Percentiles rank a stretch among this genome's conserved stretches.
Evolutionary conservation across 2,888 invertebrate genomes (phyloP).

Genomic region (Acleris sparsana): DNA sequence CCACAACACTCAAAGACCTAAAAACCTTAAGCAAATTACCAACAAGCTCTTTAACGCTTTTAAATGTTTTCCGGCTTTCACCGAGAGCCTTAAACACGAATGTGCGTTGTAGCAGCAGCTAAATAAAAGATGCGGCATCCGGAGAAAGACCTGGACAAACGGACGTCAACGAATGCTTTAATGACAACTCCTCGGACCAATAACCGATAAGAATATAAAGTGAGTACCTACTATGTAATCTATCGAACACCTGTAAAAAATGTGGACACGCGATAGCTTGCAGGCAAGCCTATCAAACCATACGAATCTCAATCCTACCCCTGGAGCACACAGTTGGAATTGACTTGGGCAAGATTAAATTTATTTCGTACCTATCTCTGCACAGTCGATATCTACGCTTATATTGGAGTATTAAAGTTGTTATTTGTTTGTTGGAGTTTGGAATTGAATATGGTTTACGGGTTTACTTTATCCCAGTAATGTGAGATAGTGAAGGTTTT

Average conservation of each 20-base stretch:
- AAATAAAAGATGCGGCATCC: too few relatives aligned
- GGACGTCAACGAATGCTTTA: conserved; percentile 2
- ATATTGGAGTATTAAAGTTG: neutral
- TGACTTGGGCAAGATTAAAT: neutral
- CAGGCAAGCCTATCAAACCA: neutral
- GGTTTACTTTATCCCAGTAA: conserved; percentile 31
- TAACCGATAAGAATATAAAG: conserved; percentile 35
- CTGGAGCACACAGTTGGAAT: neutral
- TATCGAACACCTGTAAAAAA: conserved; percentile 36
- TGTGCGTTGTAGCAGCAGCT: too few relatives aligned
- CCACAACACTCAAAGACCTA: too few relatives aligned
- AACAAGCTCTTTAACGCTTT: too few relatives aligned
- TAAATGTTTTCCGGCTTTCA: too few relatives aligned
- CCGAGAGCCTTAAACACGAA: too few relatives aligned
- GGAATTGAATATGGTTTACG: conserved; percentile 29
- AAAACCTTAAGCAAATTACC: too few relatives aligned
- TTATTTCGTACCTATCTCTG: too few relatives aligned
- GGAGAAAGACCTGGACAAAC: too few relatives aligned
- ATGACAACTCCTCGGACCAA: conserved; percentile 30
- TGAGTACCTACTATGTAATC: conserved; percentile 29
- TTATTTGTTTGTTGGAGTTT: neutral
- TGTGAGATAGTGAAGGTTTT: conserved; percentile 33
- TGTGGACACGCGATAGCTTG: conserved; percentile 29
- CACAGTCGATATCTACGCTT: too few relatives aligned
- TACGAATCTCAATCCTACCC: conserved; percentile 4